These are phyloP conservation scores for Lontra canadensis DNA, from an alignment of 2,113 vertebrate genomes.

Conservation along the genomic window DNA sequence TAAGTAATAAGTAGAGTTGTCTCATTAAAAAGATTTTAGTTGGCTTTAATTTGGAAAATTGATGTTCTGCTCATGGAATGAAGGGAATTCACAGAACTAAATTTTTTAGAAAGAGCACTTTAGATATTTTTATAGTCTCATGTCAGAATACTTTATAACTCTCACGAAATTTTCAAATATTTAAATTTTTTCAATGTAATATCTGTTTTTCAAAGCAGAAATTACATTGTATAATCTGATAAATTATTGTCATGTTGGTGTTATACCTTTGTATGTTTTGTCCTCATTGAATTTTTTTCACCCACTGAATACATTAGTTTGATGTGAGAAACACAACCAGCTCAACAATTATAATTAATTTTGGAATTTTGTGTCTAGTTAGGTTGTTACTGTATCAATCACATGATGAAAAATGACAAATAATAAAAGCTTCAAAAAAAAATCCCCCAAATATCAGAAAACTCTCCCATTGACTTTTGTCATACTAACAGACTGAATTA, in stretches of 20 bases:
- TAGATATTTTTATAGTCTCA: neutral
- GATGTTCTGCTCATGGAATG: neutral
- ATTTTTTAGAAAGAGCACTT: neutral
- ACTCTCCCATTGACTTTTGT: neutral
- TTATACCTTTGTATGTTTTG: neutral
- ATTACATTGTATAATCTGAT: neutral
- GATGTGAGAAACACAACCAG: neutral
- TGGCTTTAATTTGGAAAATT: neutral
- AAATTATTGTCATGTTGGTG: neutral
- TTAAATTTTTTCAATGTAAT: neutral
- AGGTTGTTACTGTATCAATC: neutral
- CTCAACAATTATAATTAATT: neutral
- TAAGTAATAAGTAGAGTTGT: neutral
- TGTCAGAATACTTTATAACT: neutral
- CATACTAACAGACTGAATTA: neutral
- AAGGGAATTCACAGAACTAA: neutral
- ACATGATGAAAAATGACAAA: neutral
- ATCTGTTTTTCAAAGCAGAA: constrained; percentile 1
- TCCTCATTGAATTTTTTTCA: neutral
- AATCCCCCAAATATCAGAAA: neutral
- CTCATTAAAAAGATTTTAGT: neutral
- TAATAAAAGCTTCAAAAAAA: neutral
- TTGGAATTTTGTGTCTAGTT: neutral
- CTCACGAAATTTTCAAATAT: neutral
- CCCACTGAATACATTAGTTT: neutral